Evolutionary conservation across 2,113 vertebrate genomes (phyloP).

Genomic region (Actenoides hombroni): DNA sequence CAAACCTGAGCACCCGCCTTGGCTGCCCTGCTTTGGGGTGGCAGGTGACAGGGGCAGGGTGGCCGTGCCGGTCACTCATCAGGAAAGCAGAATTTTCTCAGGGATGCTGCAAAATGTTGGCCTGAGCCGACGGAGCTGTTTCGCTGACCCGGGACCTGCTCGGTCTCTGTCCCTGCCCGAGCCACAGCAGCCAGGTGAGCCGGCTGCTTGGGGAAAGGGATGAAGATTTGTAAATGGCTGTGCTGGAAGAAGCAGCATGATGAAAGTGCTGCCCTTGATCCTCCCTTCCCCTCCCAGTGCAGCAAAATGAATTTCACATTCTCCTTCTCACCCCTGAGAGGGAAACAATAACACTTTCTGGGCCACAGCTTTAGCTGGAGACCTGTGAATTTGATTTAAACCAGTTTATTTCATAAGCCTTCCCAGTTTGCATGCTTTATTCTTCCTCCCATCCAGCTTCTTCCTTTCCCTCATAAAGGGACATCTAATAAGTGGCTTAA

Average conservation of each 20-base stretch:
- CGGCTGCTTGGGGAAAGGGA: accelerated
- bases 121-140: accelerated
- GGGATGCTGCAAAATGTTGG: background rate
- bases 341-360: background rate
- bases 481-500: background rate
- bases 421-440: background rate
- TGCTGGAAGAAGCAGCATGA: background rate
- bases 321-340: background rate
- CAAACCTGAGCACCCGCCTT: accelerated
- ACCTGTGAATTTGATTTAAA: background rate
- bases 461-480: background rate
- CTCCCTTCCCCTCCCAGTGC: background rate
- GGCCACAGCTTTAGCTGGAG: background rate
- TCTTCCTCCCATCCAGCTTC: background rate
- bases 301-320: background rate
- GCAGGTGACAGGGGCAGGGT: accelerated
- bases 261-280: background rate
- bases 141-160: background rate
- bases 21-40: accelerated
- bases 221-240: background rate
- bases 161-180: accelerated
- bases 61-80: accelerated
- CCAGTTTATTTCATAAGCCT: background rate
- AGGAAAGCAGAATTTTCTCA: background rate
- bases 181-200: background rate